Base-by-base conservation (phyloP, 1,140 invertebrate genomes). In the Myzus persicae region DNA sequence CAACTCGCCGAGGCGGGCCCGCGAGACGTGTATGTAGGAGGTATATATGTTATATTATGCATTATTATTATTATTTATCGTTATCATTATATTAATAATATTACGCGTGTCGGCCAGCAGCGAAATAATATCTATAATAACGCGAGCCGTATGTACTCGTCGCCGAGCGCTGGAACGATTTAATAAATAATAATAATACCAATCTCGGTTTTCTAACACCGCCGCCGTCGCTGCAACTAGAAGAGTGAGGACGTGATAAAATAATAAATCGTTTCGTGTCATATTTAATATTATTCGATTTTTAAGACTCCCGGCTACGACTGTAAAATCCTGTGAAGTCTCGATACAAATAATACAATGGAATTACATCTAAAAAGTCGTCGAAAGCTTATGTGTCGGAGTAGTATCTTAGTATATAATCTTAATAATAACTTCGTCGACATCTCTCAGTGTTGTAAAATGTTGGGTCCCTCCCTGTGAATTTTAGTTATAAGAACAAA, bases 61-160 rank as follows among this genome's bases (percentile, higher is more conserved):
- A 59, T 59, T 67, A n/a, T n/a, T 67, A 51, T 51, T 51, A 76
- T 76, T 76, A 76, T 76, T 76, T 76, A 76, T 76, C n/a, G 59
- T 76, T n/a, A 76, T 76, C 59, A n/a, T 76, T n/a, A 76, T n/a
- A n/a, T n/a, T n/a, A 76, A 76, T 76, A 76, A n/a, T n/a, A 76
- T 76, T 76, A 36, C 59, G 31, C 59, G 59, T n/a, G 14, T 76
- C 5, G 31, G 59, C 59, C 31, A 76, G 59, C 59, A 76, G 59
- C 59, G 5, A 76, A 76, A 76, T 76, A 76, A 76, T 76, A 76
- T 76, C 59, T 67, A n/a, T n/a, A n/a, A n/a, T n/a, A 67, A 67
- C 11, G 59, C 4, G 59, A 18, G n/a, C 36, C n/a, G 26, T 9
- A 9, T 76, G 14, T 67, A 67, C 11, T 9, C 54, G 54, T 9